These are phyloP conservation scores for Syrista parreyssii DNA, from an alignment of 2,888 invertebrate genomes.

Conservation along the genomic window DNA sequence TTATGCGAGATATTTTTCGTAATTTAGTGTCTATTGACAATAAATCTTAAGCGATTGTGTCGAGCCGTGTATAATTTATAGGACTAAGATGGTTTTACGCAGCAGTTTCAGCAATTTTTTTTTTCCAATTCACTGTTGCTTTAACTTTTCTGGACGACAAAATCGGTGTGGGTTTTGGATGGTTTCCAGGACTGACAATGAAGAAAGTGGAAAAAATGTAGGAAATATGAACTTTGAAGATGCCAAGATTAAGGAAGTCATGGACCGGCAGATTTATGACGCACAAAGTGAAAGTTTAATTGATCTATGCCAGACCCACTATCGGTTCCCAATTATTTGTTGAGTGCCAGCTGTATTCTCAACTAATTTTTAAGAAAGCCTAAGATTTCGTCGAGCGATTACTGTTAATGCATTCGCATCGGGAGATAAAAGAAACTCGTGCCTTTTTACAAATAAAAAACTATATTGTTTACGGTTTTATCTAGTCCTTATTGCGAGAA, in stretches of 20 bases:
- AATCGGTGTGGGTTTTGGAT: neutral
- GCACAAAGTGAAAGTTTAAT: neutral
- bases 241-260: neutral
- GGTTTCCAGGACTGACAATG: neutral
- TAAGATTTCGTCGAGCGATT: neutral
- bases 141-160: neutral
- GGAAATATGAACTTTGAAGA: neutral
- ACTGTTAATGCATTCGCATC: neutral
- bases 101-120: neutral
- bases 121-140: neutral
- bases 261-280: neutral
- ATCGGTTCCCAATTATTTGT: neutral
- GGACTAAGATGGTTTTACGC: slow-evolving; percentile 14
- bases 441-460: slow-evolving; percentile 41
- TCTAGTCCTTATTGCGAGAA: slow-evolving; percentile 8
- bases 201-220: neutral
- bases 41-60: slow-evolving; percentile 34
- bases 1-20: slow-evolving; percentile 32
- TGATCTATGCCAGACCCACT: neutral
- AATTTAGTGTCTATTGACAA: slow-evolving; percentile 50
- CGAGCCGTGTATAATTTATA: slow-evolving; percentile 38
- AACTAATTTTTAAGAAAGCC: neutral
- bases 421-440: slow-evolving; percentile 35
- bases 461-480: slow-evolving; percentile 1
- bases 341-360: neutral